A percentile compares a stretch with the other conserved stretches of the same genome.
These are phyloP conservation scores for Hoplostethus mediterraneus DNA, from an alignment of 2,797 vertebrate species.

Conservation along the genomic window DNA sequence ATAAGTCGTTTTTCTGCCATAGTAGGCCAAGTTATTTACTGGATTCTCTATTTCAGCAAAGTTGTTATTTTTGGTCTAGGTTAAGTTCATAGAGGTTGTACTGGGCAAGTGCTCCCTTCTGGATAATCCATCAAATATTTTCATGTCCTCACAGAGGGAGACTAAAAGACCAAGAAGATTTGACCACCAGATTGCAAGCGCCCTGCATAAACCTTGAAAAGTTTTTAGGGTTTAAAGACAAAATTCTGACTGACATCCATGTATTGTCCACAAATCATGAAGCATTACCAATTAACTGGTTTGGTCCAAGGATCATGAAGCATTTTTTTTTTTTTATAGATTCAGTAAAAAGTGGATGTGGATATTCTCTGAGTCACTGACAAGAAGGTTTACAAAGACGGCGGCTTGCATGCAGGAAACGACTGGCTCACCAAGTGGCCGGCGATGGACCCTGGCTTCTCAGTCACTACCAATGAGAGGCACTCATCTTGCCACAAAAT, in stretches of 20 bases:
- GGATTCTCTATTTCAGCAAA: constrained; percentile 4
- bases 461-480: constrained; percentile 4
- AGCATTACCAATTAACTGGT: background rate
- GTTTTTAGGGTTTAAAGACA: too few relatives aligned
- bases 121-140: constrained; percentile 15
- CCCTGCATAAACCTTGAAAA: background rate
- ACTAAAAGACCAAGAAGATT: background rate
- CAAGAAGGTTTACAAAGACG: constrained; percentile 10
- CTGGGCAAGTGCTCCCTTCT: background rate
- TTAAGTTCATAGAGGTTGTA: background rate
- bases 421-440: background rate
- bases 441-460: background rate
- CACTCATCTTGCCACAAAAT: constrained; percentile 18
- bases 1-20: background rate
- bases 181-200: constrained; percentile 8
- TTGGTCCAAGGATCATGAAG: background rate
- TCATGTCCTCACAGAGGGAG: constrained; percentile 5
- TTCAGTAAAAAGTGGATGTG: too few relatives aligned
- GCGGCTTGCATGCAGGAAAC: background rate
- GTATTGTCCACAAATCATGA: background rate
- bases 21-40: background rate
- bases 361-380: background rate
- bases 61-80: constrained; percentile 3
- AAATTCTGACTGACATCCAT: background rate
- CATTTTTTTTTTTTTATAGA: constrained; percentile 9